Conservation (phyloP, 2,888 invertebrate genomes). For the Lathronympha strigana region DNA sequence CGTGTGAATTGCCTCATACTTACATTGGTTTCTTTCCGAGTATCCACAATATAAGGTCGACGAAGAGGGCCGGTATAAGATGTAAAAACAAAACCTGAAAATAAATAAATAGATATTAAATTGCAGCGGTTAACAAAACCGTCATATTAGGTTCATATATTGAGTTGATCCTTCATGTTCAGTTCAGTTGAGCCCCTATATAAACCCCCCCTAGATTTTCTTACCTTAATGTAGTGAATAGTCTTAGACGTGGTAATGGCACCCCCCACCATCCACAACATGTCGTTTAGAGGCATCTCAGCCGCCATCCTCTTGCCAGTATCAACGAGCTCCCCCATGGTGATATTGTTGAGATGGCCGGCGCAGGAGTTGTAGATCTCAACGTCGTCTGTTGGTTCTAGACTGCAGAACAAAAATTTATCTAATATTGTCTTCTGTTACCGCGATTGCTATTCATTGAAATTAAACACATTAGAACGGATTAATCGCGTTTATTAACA, state of each 20-base stretch:
- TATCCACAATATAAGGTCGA: slow-evolving; percentile 87
- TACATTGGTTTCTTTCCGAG: slow-evolving; percentile 89
- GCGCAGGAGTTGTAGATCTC: slow-evolving; percentile 93
- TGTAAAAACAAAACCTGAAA: slow-evolving; percentile 88
- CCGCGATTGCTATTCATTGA: no score
- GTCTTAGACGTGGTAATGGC: slow-evolving; percentile 83
- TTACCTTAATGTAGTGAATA: slow-evolving; percentile 86
- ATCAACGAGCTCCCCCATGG: slow-evolving; percentile 85
- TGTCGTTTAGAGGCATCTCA: slow-evolving; percentile 87
- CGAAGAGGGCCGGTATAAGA: slow-evolving; percentile 89
- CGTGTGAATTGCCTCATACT: slow-evolving; percentile 52
- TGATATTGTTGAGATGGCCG: slow-evolving; percentile 87
- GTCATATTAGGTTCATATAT: slow-evolving; percentile 55
- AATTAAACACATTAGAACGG: no score
- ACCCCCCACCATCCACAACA: slow-evolving; percentile 88
- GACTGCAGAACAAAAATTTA: neutral
- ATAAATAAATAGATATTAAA: slow-evolving; percentile 1
- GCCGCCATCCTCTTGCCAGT: slow-evolving; percentile 79
- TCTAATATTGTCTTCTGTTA: no score
- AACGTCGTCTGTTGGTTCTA: slow-evolving; percentile 66
- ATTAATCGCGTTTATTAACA: no score
- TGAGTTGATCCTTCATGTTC: slow-evolving; percentile 62
- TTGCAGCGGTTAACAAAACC: neutral
- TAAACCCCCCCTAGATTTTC: neutral
- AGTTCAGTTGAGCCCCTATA: no score